Percentiles rank a stretch among this genome's conserved stretches.
phyloP scores from a whole-genome alignment of 1,140 invertebrate species.

The Fopius arisanus region DNA sequence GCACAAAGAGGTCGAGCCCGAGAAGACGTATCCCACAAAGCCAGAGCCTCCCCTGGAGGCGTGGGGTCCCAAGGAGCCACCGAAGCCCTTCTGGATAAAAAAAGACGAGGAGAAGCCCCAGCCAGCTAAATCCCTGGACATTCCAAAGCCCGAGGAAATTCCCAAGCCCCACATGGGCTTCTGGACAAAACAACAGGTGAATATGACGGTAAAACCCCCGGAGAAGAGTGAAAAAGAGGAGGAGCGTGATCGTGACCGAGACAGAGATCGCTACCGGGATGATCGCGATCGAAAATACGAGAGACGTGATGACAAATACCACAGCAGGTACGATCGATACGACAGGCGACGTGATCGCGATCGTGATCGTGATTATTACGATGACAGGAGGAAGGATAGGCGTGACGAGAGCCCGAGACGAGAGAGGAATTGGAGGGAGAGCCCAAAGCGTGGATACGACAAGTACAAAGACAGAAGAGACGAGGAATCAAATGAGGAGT shows the following conservation, averaged over 20 bases:
- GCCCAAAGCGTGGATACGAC: slow-evolving; percentile 58
- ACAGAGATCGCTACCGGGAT: slow-evolving; percentile 45
- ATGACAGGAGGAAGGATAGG: slow-evolving; percentile 54
- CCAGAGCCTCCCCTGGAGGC: slow-evolving; percentile 46
- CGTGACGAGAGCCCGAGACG: slow-evolving; percentile 52
- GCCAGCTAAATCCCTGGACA: slow-evolving; percentile 40
- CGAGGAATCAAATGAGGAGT: slow-evolving; percentile 55
- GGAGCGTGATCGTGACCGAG: slow-evolving; percentile 47
- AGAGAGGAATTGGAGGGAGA: slow-evolving; percentile 55
- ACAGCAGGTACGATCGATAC: slow-evolving; percentile 53
- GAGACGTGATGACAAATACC: slow-evolving; percentile 59
- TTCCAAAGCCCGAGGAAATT: slow-evolving; percentile 60
- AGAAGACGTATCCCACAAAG: slow-evolving; percentile 45
- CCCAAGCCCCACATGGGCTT: slow-evolving; percentile 64
- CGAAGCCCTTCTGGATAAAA: slow-evolving; percentile 62
- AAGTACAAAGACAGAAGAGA: slow-evolving; percentile 55
- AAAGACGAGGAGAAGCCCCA: slow-evolving; percentile 59
- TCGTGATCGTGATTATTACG: slow-evolving; percentile 54
- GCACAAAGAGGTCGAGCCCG: slow-evolving; percentile 32
- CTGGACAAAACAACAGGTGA: slow-evolving; percentile 63
- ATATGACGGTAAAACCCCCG: slow-evolving; percentile 56
- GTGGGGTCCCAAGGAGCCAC: slow-evolving; percentile 61
- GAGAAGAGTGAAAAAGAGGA: slow-evolving; percentile 47
- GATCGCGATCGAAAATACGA: slow-evolving; percentile 52
- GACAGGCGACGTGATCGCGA: slow-evolving; percentile 56